phyloP scores from a whole-genome alignment of 2,888 invertebrate genomes.

The Hetaerina titia region DNA sequence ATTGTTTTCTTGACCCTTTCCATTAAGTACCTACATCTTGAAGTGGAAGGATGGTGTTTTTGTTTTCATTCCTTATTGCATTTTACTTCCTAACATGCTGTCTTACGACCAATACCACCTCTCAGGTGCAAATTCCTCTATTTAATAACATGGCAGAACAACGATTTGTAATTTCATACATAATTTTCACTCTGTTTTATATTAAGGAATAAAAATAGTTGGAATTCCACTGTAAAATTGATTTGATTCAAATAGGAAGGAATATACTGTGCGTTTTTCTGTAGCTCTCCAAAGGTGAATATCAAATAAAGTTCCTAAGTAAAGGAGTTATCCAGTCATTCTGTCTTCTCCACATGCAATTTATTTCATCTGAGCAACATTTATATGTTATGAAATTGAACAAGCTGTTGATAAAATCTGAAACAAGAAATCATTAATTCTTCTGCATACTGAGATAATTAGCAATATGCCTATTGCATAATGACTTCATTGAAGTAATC shows the following conservation, averaged over 20 bases:
- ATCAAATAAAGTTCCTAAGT: neutral
- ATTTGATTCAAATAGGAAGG: neutral
- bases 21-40: too few relatives aligned
- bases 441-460: conserved; percentile 10
- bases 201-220: neutral
- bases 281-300: neutral
- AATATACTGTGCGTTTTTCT: neutral
- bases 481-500: conserved; percentile 18
- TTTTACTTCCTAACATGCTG: too few relatives aligned
- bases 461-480: conserved; percentile 43
- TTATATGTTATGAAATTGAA: conserved; percentile 55
- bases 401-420: conserved; percentile 54
- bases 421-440: conserved; percentile 46
- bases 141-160: too few relatives aligned
- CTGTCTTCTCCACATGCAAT: conserved; percentile 64
- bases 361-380: conserved; percentile 65
- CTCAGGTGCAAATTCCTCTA: too few relatives aligned
- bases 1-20: too few relatives aligned
- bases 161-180: neutral
- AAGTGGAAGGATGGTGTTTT: too few relatives aligned
- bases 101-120: too few relatives aligned
- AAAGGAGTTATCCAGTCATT: neutral
- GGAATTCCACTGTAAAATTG: neutral
- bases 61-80: too few relatives aligned
- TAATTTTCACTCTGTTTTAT: neutral